Base-by-base conservation (phyloP, 1,140 invertebrate species). In the Drosophila seguyi region DNA sequence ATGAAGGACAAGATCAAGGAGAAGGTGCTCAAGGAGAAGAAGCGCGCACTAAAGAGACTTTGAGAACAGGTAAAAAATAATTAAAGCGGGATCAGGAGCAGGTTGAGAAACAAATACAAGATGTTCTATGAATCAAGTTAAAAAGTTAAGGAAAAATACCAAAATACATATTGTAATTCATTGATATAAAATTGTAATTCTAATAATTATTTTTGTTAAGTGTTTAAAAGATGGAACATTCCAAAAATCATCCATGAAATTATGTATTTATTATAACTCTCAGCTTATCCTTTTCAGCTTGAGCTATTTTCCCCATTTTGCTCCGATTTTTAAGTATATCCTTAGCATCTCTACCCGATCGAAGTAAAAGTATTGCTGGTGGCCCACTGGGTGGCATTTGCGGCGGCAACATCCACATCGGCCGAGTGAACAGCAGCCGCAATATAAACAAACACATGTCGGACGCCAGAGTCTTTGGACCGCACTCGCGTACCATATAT, bases 21-120 rank as follows among this genome's bases (percentile, higher is more conserved):
- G 77, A 96, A 96, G 91, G 93, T 96, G 74, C 93, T 96, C 45
- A 97, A 97, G 94, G 96, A 97, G 83, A 97, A 97, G 93, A 97
- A 97, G 91, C 95, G 96, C 93, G 96, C 96, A 71, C 93, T 98
- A 45, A 98, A 98, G 93, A 94, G 97, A 94, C 96, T 98, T 95
- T 98, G 96, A 97, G 71, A 16, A 5, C 0, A 1, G 20, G 4
- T 10, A 7, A 4, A 6, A 31, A 22, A 45, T 14, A 16, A 16
- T 16, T 0, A 25, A 31, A 48, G 31, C 13, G 29, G 18, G 22
- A 39, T n/a, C 27, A 38, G 36, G 6, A 45, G 41, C 29, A 62
- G 48, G 10, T 27, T 39, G n/a, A 20, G 29, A 16, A 22, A 3
- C 18, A 20, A 11, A 14, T 4, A 0, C 3, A 8, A 5, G 1